These are phyloP conservation scores for Neogobius melanostomus DNA, from an alignment of 2,113 vertebrate genomes.

Conservation along the genomic window DNA sequence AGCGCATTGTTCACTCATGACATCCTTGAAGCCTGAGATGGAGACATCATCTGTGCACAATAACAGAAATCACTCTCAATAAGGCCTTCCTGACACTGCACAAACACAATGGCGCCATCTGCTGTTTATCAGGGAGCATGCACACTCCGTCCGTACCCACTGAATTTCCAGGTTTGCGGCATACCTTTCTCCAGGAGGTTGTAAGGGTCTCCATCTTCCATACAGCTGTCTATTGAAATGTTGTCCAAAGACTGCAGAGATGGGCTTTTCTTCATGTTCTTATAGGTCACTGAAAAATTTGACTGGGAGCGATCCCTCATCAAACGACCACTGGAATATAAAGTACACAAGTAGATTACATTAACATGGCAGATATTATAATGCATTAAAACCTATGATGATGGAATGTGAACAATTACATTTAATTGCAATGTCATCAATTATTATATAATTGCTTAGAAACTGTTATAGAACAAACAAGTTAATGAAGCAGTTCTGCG, in stretches of 20 bases:
- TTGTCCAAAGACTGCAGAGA: conserved; percentile 93
- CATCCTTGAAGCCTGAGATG: conserved; percentile 77
- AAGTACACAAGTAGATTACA: conserved; percentile 5
- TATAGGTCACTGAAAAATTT: conserved; percentile 87
- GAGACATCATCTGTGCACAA: conserved; percentile 79
- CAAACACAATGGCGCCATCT: conserved; percentile 48
- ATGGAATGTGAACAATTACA: too few relatives aligned
- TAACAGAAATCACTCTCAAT: neutral
- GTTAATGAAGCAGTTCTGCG: too few relatives aligned
- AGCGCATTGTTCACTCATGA: conserved; percentile 76
- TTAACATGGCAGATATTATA: neutral
- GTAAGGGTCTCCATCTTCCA: conserved; percentile 90
- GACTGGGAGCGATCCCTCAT: conserved; percentile 87
- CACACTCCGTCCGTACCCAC: neutral
- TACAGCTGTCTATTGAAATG: conserved; percentile 91
- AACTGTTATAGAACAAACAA: too few relatives aligned
- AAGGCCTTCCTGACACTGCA: neutral
- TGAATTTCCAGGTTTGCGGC: neutral
- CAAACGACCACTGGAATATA: conserved; percentile 81
- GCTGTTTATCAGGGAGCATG: conserved; percentile 14
- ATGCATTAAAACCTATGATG: too few relatives aligned
- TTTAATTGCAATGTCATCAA: too few relatives aligned
- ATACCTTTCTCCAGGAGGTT: conserved; percentile 89
- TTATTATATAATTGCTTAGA: too few relatives aligned
- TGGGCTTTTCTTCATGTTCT: conserved; percentile 92